Evolutionary conservation across 2,113 vertebrate species (phyloP).

Genomic region (Cyanocitta stelleri): DNA sequence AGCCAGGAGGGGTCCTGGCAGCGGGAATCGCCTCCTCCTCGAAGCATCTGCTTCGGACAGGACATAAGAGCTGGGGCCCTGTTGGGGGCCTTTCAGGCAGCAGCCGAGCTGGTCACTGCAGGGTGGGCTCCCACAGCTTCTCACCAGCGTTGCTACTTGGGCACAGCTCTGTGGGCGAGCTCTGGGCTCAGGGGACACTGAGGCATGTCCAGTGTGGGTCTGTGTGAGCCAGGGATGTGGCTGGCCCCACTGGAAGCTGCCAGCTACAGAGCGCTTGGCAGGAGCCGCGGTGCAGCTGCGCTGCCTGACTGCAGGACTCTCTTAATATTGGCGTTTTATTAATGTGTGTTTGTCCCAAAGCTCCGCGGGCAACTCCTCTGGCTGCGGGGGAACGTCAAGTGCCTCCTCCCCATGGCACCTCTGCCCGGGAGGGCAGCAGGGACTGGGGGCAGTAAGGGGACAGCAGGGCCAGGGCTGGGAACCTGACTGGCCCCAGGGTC

Average conservation of each 20-base stretch:
- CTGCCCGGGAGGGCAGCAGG: neutral
- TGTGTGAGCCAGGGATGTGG: neutral
- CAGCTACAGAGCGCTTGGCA: neutral
- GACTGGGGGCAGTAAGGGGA: neutral
- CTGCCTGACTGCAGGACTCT: neutral
- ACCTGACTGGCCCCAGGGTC: neutral
- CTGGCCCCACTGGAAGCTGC: rapidly evolving
- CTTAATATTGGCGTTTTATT: neutral
- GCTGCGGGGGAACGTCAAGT: neutral
- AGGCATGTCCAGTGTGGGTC: rapidly evolving
- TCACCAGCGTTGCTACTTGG: neutral
- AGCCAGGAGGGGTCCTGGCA: neutral
- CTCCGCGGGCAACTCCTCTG: neutral
- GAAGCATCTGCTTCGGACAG: neutral
- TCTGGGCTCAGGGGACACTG: neutral
- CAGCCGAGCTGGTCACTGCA: neutral
- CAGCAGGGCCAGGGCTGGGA: neutral
- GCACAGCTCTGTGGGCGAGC: neutral
- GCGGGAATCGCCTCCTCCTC: neutral
- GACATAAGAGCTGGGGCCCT: neutral
- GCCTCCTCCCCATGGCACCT: neutral
- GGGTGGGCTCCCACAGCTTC: constrained; percentile 2
- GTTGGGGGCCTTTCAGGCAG: neutral
- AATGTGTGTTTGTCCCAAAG: neutral
- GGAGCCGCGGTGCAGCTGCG: rapidly evolving